These are phyloP conservation scores for Salvator merianae DNA, from an alignment of 2,113 vertebrate species.

Conservation along the genomic window DNA sequence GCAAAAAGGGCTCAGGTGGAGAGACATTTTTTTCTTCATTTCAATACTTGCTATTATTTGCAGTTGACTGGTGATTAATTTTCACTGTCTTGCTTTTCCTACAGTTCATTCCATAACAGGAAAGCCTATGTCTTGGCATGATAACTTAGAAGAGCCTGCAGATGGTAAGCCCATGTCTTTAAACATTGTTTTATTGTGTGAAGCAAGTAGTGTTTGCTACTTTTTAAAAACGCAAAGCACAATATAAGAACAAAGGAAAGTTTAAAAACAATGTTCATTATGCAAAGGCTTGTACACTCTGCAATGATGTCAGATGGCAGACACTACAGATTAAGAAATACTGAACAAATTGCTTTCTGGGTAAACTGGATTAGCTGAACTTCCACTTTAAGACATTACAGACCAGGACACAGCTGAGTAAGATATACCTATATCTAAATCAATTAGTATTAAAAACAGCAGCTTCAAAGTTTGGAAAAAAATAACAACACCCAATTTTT, in stretches of 20 bases:
- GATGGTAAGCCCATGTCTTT: conserved; percentile 75
- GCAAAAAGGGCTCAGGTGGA: neutral
- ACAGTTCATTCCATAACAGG: conserved; percentile 81
- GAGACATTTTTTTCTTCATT: neutral
- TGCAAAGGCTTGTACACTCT: neutral
- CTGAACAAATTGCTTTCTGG: neutral
- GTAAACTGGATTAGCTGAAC: neutral
- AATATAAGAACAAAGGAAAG: neutral
- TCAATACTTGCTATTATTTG: neutral
- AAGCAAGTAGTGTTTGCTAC: too few species aligned
- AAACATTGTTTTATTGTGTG: too few species aligned
- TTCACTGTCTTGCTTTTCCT: conserved; percentile 20
- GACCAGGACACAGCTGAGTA: neutral
- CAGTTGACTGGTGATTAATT: neutral
- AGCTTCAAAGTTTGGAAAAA: neutral
- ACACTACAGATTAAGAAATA: too few species aligned
- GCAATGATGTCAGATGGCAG: too few species aligned
- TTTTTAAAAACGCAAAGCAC: too few species aligned
- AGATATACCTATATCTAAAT: neutral
- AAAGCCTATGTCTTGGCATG: conserved; percentile 83
- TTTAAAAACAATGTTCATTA: neutral
- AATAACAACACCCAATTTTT: neutral
- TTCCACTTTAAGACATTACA: neutral
- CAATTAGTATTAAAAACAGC: neutral
- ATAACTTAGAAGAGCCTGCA: conserved; percentile 63